Evolutionary conservation across 1,140 invertebrate species (phyloP).

Genomic region (Neodiprion virginianus): DNA sequence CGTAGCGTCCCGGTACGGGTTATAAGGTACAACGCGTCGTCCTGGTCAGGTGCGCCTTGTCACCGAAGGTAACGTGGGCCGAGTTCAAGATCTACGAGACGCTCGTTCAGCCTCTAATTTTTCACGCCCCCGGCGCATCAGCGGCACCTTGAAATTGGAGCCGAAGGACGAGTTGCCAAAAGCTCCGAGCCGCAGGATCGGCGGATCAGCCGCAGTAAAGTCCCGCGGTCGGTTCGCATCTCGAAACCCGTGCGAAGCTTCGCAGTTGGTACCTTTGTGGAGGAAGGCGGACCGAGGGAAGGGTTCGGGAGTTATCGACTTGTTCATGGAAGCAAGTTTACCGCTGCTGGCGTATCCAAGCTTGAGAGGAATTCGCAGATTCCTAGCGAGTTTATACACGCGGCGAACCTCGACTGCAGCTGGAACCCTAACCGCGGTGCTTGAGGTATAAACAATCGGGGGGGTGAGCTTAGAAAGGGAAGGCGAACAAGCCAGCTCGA

Average conservation of each 20-base stretch:
- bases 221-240: too few relatives aligned
- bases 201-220: too few relatives aligned
- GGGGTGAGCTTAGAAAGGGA: background rate
- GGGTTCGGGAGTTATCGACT: background rate
- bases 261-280: too few relatives aligned
- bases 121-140: background rate
- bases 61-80: background rate
- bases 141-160: too few relatives aligned
- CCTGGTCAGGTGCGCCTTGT: slow-evolving; percentile 3
- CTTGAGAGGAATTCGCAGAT: background rate
- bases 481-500: background rate
- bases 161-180: too few relatives aligned
- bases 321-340: slow-evolving; percentile 2
- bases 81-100: background rate
- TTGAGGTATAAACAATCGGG: background rate
- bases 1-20: background rate
- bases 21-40: background rate
- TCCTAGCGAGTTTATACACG: background rate
- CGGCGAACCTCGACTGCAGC: background rate
- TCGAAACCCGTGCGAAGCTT: too few relatives aligned
- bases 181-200: too few relatives aligned
- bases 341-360: background rate
- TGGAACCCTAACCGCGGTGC: background rate
- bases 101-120: background rate
- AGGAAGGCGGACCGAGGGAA: background rate